Base-by-base conservation (phyloP, 2,113 vertebrate genomes). In the Vulpes ferrilata region DNA sequence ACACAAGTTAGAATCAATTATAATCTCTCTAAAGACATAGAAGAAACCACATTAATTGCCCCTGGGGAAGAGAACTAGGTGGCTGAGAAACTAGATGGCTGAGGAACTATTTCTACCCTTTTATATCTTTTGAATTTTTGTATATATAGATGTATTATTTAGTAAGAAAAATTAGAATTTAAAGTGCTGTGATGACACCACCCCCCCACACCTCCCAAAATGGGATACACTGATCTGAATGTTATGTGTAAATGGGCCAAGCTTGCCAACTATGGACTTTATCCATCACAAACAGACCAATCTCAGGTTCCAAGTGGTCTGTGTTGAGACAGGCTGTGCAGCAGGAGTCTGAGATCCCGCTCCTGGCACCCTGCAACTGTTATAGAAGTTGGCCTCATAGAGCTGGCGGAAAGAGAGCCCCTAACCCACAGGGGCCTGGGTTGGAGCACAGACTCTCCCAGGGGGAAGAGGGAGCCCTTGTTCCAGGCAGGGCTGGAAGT, bases 21-120 rank as follows among this genome's bases (percentile, higher is more conserved):
- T 43, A 27, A 32, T 79, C 16, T 85, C 43, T 71, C 32, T 59
- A 53, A 64, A 20, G 25, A 43, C 55, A 65, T 11, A 67, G 38
- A 94, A 97, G 7, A 53, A 94, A 90, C 12, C 25, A 80, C 86
- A 69, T 64, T 35, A 84, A 11, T 96, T 71, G 88, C 57, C 8
- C 76, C 16, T 83, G 65, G 48, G 25, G 48, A 91, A 79, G 55
- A 55, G 43, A 74, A 64, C 13, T 64, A 23, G 35, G 25, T 69
- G 35, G 30, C 6, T 10, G 16, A 78, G 57, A 20, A 57, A 53
- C 22, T 64, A 23, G 35, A 22, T 69, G 43, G 30, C 6, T 10
- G 16, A 78, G 57, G 25, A 57, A 53, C 43, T 43, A 43, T 43
- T 43, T 43, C 67, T 84, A 11, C 1, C 15, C 30, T 32, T 85